Base-by-base conservation (phyloP, 2,888 invertebrate species). In the Leptopilina myrica region DNA sequence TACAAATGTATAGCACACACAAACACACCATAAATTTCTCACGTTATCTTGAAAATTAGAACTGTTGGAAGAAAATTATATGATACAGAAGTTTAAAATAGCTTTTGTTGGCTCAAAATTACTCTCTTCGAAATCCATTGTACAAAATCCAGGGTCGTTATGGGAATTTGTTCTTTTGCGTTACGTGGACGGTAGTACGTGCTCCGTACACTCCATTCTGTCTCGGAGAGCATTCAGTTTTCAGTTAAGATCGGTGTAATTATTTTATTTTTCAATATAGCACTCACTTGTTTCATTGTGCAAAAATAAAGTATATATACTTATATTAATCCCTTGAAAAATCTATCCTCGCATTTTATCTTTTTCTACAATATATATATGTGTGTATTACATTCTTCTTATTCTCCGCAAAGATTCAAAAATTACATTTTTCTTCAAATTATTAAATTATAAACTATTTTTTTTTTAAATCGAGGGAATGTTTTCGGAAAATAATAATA, bases 71-170 rank as follows among this genome's bases (percentile, higher is more conserved):
- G 79, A 80, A 84, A 88, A 88, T 88, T 88, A 88, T 85, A 88
- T 82, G 81, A 82, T 84, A 83, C 82, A 84, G 85, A 84, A 81
- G 83, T 79, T 81, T 73, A 53, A 73, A 53, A 85, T 84, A 84
- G 85, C 86, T 81, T 87, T 88, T 87, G 86, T 88, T 85, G 80
- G 83, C 84, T 83, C 59, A 84, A 89, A 89, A 89, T 89, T 88
- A 87, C 84, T 86, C 85, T 85, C 83, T 84, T 86, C 82, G 85
- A 86, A 88, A 87, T 87, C 83, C 86, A 86, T 87, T 87, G 87
- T 88, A 85, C 78, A 83, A 82, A 81, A 84, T 86, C 73, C 73
- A 40, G 73, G 73, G 73, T 73, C 56, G 73, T 73, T 73, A 56
- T 73, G 53, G 56, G 33, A 73, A 56, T 73, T 73, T 53, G 73